phyloP scores from a whole-genome alignment of 2,888 invertebrate genomes.

The Emmelina monodactyla region DNA sequence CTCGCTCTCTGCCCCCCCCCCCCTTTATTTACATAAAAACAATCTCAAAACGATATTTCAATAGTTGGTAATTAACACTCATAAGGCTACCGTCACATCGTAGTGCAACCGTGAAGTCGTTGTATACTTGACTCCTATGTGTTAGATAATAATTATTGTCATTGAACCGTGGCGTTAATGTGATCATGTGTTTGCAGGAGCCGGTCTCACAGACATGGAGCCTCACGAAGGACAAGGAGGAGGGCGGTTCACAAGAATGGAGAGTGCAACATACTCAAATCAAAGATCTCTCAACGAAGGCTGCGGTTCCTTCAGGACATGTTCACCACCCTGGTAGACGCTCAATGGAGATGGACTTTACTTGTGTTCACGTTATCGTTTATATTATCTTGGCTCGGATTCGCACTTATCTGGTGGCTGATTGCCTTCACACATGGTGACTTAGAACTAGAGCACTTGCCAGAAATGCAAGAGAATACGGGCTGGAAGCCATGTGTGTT shows the following conservation, averaged over 20 bases:
- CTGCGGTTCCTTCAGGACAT: conserved; percentile 81
- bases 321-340: conserved; percentile 90
- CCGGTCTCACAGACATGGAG: conserved; percentile 72
- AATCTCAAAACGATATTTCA: no score
- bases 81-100: no score
- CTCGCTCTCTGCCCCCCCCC: no score
- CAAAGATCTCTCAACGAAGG: conserved; percentile 81
- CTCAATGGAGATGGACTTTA: conserved; percentile 92
- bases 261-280: conserved; percentile 94
- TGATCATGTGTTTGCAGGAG: conserved; percentile 64
- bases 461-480: conserved; percentile 49
- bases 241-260: conserved; percentile 95
- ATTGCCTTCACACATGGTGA: conserved; percentile 89
- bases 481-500: conserved; percentile 83
- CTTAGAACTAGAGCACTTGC: conserved; percentile 69
- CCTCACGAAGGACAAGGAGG: conserved; percentile 74
- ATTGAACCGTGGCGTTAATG: conserved; percentile 14
- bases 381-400: conserved; percentile 84
- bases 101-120: conserved; percentile 43
- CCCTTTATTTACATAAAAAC: no score
- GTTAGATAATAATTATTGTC: conserved; percentile 9
- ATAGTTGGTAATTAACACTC: no score
- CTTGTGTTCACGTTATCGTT: conserved; percentile 86
- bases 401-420: conserved; percentile 88
- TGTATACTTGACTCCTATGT: conserved; percentile 26